phyloP scores from a whole-genome alignment of 2,888 invertebrate genomes.

The Emmelina monodactyla region DNA sequence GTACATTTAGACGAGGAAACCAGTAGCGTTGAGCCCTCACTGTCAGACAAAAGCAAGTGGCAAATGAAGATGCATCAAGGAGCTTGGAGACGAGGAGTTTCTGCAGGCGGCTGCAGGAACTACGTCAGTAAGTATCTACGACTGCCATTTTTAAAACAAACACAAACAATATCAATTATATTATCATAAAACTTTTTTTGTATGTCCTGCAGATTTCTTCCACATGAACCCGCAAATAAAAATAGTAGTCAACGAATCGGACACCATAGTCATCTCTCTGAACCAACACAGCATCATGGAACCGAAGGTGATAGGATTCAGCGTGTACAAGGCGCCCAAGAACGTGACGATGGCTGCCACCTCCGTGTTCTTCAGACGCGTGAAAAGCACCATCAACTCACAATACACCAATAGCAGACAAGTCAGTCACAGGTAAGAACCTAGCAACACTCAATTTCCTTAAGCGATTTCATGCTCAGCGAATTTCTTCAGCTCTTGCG shows the following conservation, averaged over 20 bases:
- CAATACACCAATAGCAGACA: slow-evolving; percentile 92
- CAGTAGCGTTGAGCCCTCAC: slow-evolving; percentile 81
- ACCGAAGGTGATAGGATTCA: slow-evolving; percentile 92
- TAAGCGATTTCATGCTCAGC: slow-evolving; percentile 4
- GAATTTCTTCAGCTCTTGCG: slow-evolving; percentile 4
- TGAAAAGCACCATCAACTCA: slow-evolving; percentile 86
- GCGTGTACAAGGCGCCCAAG: slow-evolving; percentile 79
- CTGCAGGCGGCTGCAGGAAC: slow-evolving; percentile 90
- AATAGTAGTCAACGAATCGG: slow-evolving; percentile 73
- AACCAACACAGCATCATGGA: slow-evolving; percentile 92
- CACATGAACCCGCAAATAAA: slow-evolving; percentile 93
- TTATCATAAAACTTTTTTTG: background rate
- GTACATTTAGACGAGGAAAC: slow-evolving; percentile 89
- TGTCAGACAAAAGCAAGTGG: slow-evolving; percentile 81
- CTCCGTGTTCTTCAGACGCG: slow-evolving; percentile 83
- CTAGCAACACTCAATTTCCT: background rate
- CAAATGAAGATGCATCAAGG: slow-evolving; percentile 88
- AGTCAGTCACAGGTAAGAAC: slow-evolving; percentile 68
- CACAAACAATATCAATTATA: slow-evolving; percentile 3
- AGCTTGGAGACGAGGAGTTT: slow-evolving; percentile 85
- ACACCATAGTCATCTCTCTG: slow-evolving; percentile 77
- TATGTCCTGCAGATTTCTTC: slow-evolving; percentile 73
- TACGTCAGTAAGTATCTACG: slow-evolving; percentile 69
- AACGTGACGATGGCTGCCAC: slow-evolving; percentile 77
- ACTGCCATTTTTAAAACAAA: slow-evolving; percentile 1